Evolutionary conservation across 1,140 invertebrate genomes (phyloP), one percentile per base, ranked within the genome.

Genomic region (Caenorhabditis briggsae): DNA sequence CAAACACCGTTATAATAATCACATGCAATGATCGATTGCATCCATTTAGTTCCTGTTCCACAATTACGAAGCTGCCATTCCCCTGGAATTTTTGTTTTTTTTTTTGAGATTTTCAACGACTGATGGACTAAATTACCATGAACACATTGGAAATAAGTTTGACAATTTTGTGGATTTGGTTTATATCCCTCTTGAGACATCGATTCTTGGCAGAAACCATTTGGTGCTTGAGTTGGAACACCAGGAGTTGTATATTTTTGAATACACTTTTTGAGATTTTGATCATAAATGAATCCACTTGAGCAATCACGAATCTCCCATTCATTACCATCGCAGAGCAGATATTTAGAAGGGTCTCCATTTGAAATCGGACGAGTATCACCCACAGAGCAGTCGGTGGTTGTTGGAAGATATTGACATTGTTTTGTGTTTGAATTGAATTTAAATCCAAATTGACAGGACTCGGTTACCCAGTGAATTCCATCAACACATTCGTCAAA

Each of bases 121-220:
- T n/a, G n/a, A n/a, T n/a, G n/a, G n/a, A n/a, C n/a, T 59, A n/a
- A 33, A 33, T 64, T 64, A 64, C 61, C 61, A 64, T 64, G 61
- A 64, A 12, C 33, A 41, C 61, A 64, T 41, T 64, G 61, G 16
- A 12, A 64, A 33, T 33, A 64, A 33, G 61, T 41, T 8, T 25
- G 61, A 64, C 61, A 64, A 9, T 64, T 33, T 11, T 8, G 11
- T 14, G 61, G 61, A 64, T 64, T 33, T 11, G 61, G 61, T 8
- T 64, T 64, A 41, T 64, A 64, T 12, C 61, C 61, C 6, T 33
- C 61, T 64, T 25, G 61, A 11, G 20, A 5, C 61, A 33, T 16
- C 11, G 61, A 64, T 33, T 64, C 61, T 64, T 33, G 6, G 33
- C 61, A 64, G 6, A 8, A 8, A 33, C n/a, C 61, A 18, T 14